phyloP scores from a whole-genome alignment of 2,888 invertebrate genomes.

The Labia minor region DNA sequence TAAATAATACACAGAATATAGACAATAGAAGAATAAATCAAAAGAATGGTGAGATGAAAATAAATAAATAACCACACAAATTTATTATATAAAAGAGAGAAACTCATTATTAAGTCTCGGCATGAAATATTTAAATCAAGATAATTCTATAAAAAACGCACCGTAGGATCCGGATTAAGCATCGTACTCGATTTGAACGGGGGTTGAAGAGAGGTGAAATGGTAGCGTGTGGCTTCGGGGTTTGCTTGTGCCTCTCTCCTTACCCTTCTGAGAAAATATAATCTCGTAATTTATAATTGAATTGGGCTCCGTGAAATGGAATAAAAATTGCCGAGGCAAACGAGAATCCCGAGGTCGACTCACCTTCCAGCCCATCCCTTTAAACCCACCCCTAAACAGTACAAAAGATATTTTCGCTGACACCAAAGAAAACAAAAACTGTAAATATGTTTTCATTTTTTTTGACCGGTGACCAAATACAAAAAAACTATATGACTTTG shows the following conservation, averaged over 20 bases:
- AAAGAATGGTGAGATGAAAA: not conserved
- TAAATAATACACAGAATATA: too few relatives aligned
- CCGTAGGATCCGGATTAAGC: not conserved
- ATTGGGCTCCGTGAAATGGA: conserved; percentile 13
- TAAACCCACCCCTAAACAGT: too few relatives aligned
- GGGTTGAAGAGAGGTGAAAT: not conserved
- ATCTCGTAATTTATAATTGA: conserved; percentile 13
- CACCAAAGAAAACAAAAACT: too few relatives aligned
- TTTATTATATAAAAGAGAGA: not conserved
- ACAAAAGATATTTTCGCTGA: too few relatives aligned
- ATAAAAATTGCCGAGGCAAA: conserved; percentile 3
- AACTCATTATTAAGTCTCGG: conserved; percentile 6
- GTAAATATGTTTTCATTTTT: too few relatives aligned
- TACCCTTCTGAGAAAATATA: conserved; percentile 5
- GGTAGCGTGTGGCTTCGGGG: not conserved
- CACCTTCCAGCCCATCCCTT: too few relatives aligned
- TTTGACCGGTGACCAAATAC: too few relatives aligned
- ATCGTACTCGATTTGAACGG: not conserved
- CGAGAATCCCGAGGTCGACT: not conserved
- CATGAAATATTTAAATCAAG: conserved; percentile 7
- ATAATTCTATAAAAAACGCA: not conserved
- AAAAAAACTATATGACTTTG: too few relatives aligned
- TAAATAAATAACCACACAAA: not conserved
- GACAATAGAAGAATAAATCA: not conserved
- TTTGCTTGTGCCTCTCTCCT: not conserved